A percentile compares a stretch with the other conserved stretches of the same genome.
These are phyloP conservation scores for Melanotaenia maccullochi DNA, from an alignment of 2,797 vertebrate genomes.

Conservation along the genomic window DNA sequence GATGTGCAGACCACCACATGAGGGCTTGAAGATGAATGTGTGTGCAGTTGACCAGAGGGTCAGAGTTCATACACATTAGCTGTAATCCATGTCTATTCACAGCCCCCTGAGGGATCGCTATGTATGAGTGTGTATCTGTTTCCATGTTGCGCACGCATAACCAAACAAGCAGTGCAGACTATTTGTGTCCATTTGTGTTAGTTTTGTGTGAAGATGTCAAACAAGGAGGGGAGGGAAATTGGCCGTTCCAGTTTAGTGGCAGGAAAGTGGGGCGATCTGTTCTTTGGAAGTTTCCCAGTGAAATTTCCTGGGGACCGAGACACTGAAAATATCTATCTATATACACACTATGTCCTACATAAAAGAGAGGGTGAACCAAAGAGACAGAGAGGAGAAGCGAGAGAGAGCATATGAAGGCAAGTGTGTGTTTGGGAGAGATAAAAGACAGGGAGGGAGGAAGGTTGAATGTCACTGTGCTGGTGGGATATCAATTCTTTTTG, in stretches of 20 bases:
- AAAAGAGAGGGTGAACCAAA: constrained; percentile 66
- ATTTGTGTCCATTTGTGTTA: constrained; percentile 49
- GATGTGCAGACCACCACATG: constrained; percentile 22
- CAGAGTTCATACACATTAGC: constrained; percentile 31
- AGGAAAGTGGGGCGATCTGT: constrained; percentile 87
- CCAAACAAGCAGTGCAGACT: constrained; percentile 12
- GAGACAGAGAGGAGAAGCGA: constrained; percentile 39
- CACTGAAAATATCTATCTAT: constrained; percentile 87
- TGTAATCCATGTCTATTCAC: constrained; percentile 3
- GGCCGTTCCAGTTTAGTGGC: constrained; percentile 85
- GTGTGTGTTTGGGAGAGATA: constrained; percentile 54
- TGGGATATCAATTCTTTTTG: constrained; percentile 48
- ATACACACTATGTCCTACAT: constrained; percentile 86
- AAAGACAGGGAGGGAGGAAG: constrained; percentile 48
- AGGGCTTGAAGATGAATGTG: constrained; percentile 21
- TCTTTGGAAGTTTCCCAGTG: constrained; percentile 88
- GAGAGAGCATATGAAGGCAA: constrained; percentile 36
- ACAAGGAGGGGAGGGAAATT: constrained; percentile 76
- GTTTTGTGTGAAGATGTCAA: constrained; percentile 67
- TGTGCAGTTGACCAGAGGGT: constrained; percentile 26
- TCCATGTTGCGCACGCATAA: neutral
- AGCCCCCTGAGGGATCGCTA: neutral
- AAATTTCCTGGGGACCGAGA: constrained; percentile 86
- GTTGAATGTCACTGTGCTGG: constrained; percentile 63
- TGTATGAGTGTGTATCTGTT: neutral